Evolutionary conservation across 2,113 vertebrate species (phyloP).

Genomic region (Leptodactylus fuscus): DNA sequence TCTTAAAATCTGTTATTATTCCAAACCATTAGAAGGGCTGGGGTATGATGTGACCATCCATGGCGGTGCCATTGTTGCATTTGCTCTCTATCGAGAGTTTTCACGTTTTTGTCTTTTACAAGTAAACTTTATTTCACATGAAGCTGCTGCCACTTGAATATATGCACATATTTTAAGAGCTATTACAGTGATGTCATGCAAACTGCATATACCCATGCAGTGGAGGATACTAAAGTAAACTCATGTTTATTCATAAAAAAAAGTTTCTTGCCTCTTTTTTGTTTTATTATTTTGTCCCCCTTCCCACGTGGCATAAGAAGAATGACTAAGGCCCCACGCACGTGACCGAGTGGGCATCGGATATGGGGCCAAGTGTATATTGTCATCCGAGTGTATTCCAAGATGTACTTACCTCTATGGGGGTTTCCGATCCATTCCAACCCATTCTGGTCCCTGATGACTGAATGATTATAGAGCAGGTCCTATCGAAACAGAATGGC

Average conservation of each 20-base stretch:
- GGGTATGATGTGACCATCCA: background rate
- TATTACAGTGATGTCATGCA: conserved; percentile 12
- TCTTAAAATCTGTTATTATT: conserved; percentile 7
- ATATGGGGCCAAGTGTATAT: too few relatives aligned
- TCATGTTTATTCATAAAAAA: background rate
- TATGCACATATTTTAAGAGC: conserved; percentile 6
- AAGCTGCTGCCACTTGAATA: background rate
- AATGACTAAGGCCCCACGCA: too few relatives aligned
- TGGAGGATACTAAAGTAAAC: background rate
- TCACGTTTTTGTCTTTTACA: conserved; percentile 1
- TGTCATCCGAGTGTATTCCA: too few relatives aligned
- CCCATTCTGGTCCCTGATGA: too few relatives aligned
- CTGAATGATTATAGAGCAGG: too few relatives aligned
- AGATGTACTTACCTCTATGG: too few relatives aligned
- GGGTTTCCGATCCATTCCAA: too few relatives aligned
- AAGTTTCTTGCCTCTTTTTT: background rate
- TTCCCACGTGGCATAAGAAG: too few relatives aligned
- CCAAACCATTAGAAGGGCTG: background rate
- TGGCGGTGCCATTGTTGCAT: background rate
- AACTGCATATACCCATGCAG: background rate
- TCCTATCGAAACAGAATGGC: too few relatives aligned
- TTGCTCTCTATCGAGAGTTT: conserved; percentile 18
- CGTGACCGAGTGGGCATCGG: too few relatives aligned
- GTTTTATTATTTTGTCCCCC: too few relatives aligned
- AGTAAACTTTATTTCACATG: background rate